phyloP scores from a whole-genome alignment of 2,113 vertebrate species.

The Eublepharis macularius region DNA sequence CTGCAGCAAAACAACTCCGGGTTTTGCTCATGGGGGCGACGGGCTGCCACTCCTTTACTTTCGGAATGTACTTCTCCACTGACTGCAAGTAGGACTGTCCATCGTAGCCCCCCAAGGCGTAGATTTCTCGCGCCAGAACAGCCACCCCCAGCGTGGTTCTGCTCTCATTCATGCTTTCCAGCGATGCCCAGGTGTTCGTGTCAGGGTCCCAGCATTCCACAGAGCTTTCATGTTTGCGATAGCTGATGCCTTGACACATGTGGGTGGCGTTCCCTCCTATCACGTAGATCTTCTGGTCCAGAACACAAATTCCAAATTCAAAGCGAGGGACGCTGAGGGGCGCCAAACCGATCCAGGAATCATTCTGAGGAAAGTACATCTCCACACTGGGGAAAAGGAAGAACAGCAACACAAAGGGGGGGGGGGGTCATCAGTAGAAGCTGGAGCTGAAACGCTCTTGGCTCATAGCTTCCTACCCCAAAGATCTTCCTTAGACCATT shows the following conservation, averaged over 20 bases:
- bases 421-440: too few relatives aligned
- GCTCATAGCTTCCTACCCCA: too few relatives aligned
- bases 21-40: constrained; percentile 96
- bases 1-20: constrained; percentile 93
- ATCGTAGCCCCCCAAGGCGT: constrained; percentile 94
- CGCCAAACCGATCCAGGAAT: constrained; percentile 97
- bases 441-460: too few relatives aligned
- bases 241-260: constrained; percentile 90
- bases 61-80: constrained; percentile 95
- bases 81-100: constrained; percentile 95
- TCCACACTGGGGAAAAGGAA: constrained; percentile 83
- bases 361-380: constrained; percentile 98
- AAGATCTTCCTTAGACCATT: too few relatives aligned
- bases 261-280: constrained; percentile 95
- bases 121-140: constrained; percentile 92
- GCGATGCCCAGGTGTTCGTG: constrained; percentile 91
- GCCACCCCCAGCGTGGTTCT: constrained; percentile 92
- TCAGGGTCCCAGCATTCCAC: constrained; percentile 98
- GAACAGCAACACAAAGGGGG: neutral
- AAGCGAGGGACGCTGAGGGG: constrained; percentile 92
- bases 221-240: constrained; percentile 91
- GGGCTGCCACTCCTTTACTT: constrained; percentile 91
- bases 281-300: constrained; percentile 95
- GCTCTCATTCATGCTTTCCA: constrained; percentile 92
- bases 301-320: constrained; percentile 93